phyloP scores from a whole-genome alignment of 2,888 invertebrate species.

The Morinoia aosen region DNA sequence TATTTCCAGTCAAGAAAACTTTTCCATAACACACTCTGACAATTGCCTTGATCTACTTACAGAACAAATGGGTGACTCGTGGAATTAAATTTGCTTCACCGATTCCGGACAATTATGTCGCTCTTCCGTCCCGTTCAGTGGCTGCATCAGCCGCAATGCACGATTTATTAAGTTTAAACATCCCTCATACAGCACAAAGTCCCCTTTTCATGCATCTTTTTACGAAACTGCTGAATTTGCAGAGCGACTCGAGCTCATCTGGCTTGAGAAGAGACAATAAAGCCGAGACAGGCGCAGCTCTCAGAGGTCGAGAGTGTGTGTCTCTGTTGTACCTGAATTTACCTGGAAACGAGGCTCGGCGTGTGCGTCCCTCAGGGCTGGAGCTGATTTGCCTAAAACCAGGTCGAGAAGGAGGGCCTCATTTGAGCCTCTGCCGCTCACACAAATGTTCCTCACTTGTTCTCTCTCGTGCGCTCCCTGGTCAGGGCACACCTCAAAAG shows the following conservation, averaged over 20 bases:
- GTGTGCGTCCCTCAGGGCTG: background rate
- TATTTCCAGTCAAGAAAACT: background rate
- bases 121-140: background rate
- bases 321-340: constrained; percentile 1
- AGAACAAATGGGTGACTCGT: background rate
- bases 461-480: background rate
- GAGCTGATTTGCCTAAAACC: constrained; percentile 28
- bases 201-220: background rate
- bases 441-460: constrained; percentile 31
- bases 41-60: background rate
- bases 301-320: background rate
- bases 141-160: background rate
- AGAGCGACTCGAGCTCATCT: background rate
- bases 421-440: background rate
- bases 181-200: background rate
- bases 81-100: background rate
- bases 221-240: background rate
- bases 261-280: background rate
- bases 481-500: background rate
- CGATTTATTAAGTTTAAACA: background rate
- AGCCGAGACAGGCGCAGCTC: background rate
- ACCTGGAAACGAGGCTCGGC: background rate
- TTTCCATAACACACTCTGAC: background rate
- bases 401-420: constrained; percentile 6
- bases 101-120: background rate